phyloP scores from a whole-genome alignment of 1,140 invertebrate genomes.

The Periplaneta americana region DNA sequence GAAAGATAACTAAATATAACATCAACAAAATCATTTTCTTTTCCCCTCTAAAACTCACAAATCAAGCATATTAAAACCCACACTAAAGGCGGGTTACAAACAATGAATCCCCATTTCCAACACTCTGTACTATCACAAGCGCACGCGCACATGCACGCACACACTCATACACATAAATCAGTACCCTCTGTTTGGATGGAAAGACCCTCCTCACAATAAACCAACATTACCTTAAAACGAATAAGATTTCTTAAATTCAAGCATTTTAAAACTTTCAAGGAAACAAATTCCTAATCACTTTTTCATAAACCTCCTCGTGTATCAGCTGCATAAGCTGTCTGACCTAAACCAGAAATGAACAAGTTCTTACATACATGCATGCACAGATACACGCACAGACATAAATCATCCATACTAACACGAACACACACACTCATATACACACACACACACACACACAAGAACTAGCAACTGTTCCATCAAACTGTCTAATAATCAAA shows the following conservation, averaged over 20 bases:
- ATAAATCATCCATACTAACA: too few species aligned
- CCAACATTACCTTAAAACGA: background rate
- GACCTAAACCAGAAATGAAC: background rate
- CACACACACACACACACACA: background rate
- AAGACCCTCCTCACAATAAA: background rate
- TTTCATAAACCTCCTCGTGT: background rate
- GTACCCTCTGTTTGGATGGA: background rate
- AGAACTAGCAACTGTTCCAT: background rate
- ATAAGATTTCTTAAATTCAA: background rate
- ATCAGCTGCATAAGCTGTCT: background rate
- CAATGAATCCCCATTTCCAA: background rate
- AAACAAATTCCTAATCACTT: background rate
- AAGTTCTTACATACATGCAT: background rate
- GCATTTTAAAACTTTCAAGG: background rate
- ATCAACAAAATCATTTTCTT: too few species aligned
- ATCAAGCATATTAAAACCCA: background rate
- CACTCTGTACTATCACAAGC: background rate
- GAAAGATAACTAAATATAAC: background rate
- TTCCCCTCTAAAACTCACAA: background rate
- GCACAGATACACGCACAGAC: background rate
- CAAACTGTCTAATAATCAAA: background rate
- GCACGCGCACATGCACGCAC: too few species aligned
- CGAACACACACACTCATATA: background rate
- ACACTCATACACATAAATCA: background rate
- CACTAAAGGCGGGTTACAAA: background rate